These are phyloP conservation scores for Aphaenogaster floridana DNA, from an alignment of 1,140 invertebrate genomes.

Conservation along the genomic window DNA sequence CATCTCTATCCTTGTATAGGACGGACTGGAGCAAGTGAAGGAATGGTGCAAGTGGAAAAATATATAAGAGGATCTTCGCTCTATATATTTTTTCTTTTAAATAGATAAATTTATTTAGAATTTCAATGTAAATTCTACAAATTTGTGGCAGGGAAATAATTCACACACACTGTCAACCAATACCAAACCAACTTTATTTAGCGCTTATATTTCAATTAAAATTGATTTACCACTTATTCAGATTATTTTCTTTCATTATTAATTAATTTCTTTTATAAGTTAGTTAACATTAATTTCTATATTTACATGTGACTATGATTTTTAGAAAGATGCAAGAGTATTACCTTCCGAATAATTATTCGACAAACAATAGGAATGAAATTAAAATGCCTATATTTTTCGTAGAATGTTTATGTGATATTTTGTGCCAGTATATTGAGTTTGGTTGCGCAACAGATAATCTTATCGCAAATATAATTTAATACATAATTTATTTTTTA, in stretches of 20 bases:
- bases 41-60: background rate
- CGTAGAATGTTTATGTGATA: too few species aligned
- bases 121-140: background rate
- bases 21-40: background rate
- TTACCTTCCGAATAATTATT: background rate
- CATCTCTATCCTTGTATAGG: background rate
- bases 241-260: background rate
- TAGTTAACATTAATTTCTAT: background rate
- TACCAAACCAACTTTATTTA: background rate
- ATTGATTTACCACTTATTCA: background rate
- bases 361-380: background rate
- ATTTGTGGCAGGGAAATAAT: background rate
- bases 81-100: too few species aligned
- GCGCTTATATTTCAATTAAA: background rate
- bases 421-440: background rate
- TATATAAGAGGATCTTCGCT: background rate
- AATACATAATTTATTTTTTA: conserved; percentile 5
- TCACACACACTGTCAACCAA: background rate
- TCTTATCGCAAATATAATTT: background rate
- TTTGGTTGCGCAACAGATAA: background rate
- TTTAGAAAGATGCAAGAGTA: too few species aligned
- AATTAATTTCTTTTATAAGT: background rate
- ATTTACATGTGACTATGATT: background rate
- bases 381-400: background rate
- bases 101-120: background rate